These are phyloP conservation scores for Electrona antarctica DNA, from an alignment of 2,113 vertebrate genomes.

Conservation along the genomic window DNA sequence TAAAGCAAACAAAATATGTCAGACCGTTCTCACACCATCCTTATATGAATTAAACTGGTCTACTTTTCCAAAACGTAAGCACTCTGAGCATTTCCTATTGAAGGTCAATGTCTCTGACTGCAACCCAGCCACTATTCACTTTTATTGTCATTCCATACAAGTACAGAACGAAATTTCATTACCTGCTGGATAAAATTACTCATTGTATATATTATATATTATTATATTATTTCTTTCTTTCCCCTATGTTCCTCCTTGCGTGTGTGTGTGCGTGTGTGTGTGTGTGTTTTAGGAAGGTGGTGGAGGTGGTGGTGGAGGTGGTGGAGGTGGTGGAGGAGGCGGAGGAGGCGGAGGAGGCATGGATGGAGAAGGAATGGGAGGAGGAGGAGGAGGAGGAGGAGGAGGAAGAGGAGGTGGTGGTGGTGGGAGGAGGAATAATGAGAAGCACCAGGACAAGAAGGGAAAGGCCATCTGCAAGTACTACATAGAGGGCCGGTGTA, in stretches of 20 bases:
- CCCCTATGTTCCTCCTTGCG: neutral
- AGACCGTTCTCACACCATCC: too few species aligned
- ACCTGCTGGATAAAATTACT: neutral
- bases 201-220: neutral
- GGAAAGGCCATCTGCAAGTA: constrained; percentile 98
- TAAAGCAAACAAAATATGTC: too few species aligned
- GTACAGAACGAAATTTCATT: too few species aligned
- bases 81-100: neutral
- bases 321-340: constrained; percentile 66
- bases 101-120: too few species aligned
- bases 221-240: too few species aligned
- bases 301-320: constrained; percentile 63
- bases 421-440: constrained; percentile 83
- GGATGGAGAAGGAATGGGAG: constrained; percentile 65
- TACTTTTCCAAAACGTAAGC: too few species aligned
- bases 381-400: constrained; percentile 55
- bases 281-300: constrained; percentile 60
- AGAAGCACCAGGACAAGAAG: constrained; percentile 90
- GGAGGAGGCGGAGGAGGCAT: constrained; percentile 55
- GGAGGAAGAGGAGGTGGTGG: constrained; percentile 71
- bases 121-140: too few species aligned
- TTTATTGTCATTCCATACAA: too few species aligned
- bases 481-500: constrained; percentile 94
- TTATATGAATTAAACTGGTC: neutral
- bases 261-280: constrained; percentile 10